These are phyloP conservation scores for Melieria picta DNA, from an alignment of 2,888 invertebrate species.

Conservation along the genomic window DNA sequence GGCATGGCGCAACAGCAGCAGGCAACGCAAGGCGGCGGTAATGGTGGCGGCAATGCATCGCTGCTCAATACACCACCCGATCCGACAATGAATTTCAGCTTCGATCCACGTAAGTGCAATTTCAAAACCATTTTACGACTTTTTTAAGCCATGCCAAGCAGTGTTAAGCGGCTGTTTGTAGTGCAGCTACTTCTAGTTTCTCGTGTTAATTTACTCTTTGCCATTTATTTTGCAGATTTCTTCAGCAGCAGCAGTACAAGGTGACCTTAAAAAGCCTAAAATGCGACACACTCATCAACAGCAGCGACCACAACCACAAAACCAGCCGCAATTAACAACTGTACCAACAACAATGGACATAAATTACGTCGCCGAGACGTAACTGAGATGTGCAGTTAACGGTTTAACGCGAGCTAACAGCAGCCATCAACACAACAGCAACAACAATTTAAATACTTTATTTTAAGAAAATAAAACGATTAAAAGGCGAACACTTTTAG, in stretches of 20 bases:
- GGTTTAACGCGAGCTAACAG: neutral
- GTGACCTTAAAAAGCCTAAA: conserved; percentile 72
- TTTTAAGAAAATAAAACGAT: neutral
- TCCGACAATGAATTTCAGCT: conserved; percentile 63
- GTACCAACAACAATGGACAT: conserved; percentile 17
- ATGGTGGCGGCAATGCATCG: conserved; percentile 49
- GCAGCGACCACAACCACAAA: conserved; percentile 6
- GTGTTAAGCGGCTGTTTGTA: no score
- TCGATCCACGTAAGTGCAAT: conserved; percentile 62
- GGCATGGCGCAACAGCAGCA: conserved; percentile 55
- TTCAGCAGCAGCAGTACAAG: conserved; percentile 79
- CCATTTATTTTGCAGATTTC: conserved; percentile 69
- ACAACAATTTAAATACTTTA: conserved; percentile 16
- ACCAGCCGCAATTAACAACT: conserved; percentile 32
- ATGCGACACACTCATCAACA: conserved; percentile 8
- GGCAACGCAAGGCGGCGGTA: conserved; percentile 37
- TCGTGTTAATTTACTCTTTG: neutral
- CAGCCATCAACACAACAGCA: conserved; percentile 21
- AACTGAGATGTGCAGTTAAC: neutral
- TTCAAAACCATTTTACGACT: neutral
- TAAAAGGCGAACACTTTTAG: neutral
- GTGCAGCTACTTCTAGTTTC: neutral
- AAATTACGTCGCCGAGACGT: neutral
- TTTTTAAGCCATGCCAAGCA: neutral
- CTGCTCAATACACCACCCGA: conserved; percentile 64